Conservation (phyloP, 2,797 vertebrate species). For the Discoglossus pictus region DNA sequence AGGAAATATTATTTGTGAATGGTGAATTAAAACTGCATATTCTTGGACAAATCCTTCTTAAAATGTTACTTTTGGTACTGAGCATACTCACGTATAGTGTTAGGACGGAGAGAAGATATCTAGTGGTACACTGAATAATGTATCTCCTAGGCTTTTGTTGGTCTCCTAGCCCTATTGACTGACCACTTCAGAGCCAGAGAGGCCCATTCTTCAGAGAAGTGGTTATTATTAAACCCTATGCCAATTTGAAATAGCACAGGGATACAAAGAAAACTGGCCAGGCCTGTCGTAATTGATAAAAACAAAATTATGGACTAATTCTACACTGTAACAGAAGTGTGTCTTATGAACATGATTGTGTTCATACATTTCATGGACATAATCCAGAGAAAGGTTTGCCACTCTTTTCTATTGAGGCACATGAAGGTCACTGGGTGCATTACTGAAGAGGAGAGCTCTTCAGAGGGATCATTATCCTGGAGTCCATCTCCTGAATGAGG, state of each 20-base stretch:
- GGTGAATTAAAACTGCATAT: too few species aligned
- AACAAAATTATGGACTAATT: constrained; percentile 9
- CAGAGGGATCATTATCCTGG: constrained; percentile 97
- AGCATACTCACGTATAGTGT: too few species aligned
- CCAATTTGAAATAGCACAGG: not conserved
- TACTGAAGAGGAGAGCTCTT: constrained; percentile 93
- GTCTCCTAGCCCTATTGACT: too few species aligned
- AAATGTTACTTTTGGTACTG: too few species aligned
- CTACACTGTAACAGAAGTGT: constrained; percentile 6
- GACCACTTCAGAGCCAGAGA: not conserved
- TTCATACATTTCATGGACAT: constrained; percentile 11
- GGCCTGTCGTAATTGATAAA: not conserved
- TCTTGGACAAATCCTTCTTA: too few species aligned
- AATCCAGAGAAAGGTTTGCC: constrained; percentile 61
- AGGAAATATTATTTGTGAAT: too few species aligned
- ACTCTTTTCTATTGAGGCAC: constrained; percentile 62
- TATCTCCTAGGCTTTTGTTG: too few species aligned
- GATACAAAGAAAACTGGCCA: not conserved
- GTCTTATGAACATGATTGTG: constrained; percentile 9
- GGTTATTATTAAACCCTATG: not conserved
- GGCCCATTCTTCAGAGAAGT: not conserved
- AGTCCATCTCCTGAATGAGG: constrained; percentile 98
- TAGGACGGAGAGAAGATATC: too few species aligned
- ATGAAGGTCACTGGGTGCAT: constrained; percentile 54
- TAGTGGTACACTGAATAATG: too few species aligned